Evolutionary conservation across 2,797 vertebrate genomes (phyloP), one percentile per base, ranked within the genome.

Genomic region (Tokudaia tokunoshimensis): DNA sequence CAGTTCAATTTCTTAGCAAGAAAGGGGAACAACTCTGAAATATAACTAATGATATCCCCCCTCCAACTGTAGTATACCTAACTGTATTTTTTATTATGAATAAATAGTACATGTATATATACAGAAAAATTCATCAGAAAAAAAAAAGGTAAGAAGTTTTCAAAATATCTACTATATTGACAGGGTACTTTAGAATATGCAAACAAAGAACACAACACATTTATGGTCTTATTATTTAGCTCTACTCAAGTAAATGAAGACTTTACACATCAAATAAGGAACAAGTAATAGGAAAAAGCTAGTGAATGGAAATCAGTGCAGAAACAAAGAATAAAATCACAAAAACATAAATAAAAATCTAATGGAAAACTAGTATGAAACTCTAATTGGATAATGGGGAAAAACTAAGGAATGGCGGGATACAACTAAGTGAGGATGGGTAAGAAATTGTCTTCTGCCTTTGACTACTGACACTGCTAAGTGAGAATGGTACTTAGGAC

Each of bases 361-460:
- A 37, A 29, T 10, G 55, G 31, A 15, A 9, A 63, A 44, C 11
- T 41, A 24, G 44, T 11, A 0, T 22, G n/a, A 92, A 87, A 55
- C 31, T 34, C 0, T 2, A 76, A 47, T 20, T 34, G 19, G 74
- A 95, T 37, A 34, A 2, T 57, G 50, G 1, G 17, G 63, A 88
- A 41, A 63, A 85, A 75, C 29, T 29, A 84, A 90, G 41, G 0
- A 81, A 83, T 41, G 10, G 63, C 34, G 19, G 47, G 11, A 17
- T 0, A 26, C 37, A 9, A 2, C 31, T 31, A 20, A 34, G 70
- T 41, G 34, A 81, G 7, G 5, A 17, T 1, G 0, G 20, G 63
- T 24, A 55, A 80, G 44, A 89, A 94, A 84, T 1, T 15, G 19
- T 67, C n/a, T 59, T 37, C 17, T 31, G 17, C 10, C 12, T 24